Percentiles rank a stretch among this genome's conserved stretches.
Conservation (phyloP, 2,113 vertebrate genomes). For the Steatornis caripensis region DNA sequence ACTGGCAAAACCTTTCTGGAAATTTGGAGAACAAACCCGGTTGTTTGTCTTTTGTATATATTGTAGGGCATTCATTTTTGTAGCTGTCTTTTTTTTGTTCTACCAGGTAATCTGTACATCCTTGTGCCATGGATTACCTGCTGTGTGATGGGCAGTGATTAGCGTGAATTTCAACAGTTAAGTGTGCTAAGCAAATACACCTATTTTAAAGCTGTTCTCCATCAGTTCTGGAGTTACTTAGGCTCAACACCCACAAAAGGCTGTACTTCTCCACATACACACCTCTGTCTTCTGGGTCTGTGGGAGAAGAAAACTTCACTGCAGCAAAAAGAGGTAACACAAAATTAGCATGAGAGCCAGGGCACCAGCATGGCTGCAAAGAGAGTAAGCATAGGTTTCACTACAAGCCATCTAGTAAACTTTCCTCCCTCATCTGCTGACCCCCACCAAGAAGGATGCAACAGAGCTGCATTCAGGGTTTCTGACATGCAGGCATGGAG, state of each 20-base stretch:
- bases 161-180: background rate
- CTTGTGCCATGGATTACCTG: background rate
- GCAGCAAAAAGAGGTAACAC: background rate
- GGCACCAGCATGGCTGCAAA: background rate
- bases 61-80: background rate
- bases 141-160: background rate
- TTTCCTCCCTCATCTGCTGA: background rate
- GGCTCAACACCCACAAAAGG: background rate
- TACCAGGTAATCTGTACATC: background rate
- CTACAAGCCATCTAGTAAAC: background rate
- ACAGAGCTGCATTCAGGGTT: background rate
- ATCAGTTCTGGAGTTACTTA: background rate
- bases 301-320: background rate
- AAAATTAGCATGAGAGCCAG: background rate
- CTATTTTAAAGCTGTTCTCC: background rate
- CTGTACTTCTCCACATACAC: background rate
- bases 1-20: background rate
- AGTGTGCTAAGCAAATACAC: background rate
- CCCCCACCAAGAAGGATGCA: background rate
- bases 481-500: background rate
- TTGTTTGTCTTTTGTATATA: background rate
- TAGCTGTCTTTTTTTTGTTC: background rate
- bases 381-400: background rate
- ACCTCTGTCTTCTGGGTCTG: fast-evolving
- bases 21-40: background rate